A percentile compares a stretch with the other conserved stretches of the same genome.
Evolutionary conservation across 1,140 invertebrate species (phyloP).

Genomic region (Drosophila yakuba): DNA sequence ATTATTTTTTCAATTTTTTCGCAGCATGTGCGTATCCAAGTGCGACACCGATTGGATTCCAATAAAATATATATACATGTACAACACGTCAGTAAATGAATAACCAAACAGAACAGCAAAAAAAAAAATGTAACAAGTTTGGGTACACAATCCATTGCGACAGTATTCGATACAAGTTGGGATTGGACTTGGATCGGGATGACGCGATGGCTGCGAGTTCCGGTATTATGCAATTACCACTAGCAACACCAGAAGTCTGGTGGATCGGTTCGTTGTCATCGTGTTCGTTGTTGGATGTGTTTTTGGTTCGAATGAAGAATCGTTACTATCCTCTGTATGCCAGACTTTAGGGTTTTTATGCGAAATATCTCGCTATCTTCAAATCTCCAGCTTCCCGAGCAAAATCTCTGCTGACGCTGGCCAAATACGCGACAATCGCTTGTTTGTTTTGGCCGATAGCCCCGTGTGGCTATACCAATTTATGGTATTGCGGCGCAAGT

Average conservation of each 20-base stretch:
- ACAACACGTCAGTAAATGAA: constrained; percentile 61
- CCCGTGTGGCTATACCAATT: constrained; percentile 58
- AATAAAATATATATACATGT: constrained; percentile 36
- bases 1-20: constrained; percentile 28
- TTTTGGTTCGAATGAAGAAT: constrained; percentile 68
- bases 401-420: constrained; percentile 54
- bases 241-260: constrained; percentile 68
- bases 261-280: constrained; percentile 73
- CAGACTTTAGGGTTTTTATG: constrained; percentile 44
- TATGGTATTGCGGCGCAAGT: constrained; percentile 70
- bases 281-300: constrained; percentile 68
- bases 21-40: constrained; percentile 64
- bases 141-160: too few species aligned
- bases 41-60: constrained; percentile 57
- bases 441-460: constrained; percentile 65
- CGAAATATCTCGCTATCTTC: constrained; percentile 25
- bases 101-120: constrained; percentile 18
- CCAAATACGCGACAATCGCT: constrained; percentile 68
- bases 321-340: constrained; percentile 69
- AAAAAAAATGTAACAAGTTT: constrained; percentile 2
- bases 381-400: constrained; percentile 18
- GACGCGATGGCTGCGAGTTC: constrained; percentile 11
- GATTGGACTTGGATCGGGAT: background rate
- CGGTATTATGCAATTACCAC: constrained; percentile 65
- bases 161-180: background rate